Evolutionary conservation across 2,113 vertebrate species (phyloP).

Genomic region (Dicrurus megarhynchus): DNA sequence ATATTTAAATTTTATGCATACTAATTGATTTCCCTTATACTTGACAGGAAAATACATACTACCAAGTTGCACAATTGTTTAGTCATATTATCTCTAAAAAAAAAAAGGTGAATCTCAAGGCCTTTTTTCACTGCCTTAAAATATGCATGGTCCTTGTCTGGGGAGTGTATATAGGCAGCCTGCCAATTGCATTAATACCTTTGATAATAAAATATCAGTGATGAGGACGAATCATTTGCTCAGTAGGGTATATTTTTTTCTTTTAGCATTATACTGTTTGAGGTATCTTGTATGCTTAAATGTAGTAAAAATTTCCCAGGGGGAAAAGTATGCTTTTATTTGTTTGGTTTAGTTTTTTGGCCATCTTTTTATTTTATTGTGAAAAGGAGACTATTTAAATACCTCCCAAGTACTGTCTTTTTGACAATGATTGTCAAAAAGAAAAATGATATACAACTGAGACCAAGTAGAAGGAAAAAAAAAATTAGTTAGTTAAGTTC

Average conservation of each 20-base stretch:
- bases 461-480: neutral
- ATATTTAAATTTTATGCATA: neutral
- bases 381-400: neutral
- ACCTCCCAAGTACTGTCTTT: neutral
- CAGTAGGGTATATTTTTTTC: neutral
- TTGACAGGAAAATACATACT: neutral
- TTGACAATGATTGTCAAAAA: neutral
- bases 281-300: neutral
- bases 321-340: neutral
- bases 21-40: neutral
- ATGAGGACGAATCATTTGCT: neutral
- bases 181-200: neutral
- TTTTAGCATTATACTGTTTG: neutral
- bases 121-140: neutral
- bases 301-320: neutral
- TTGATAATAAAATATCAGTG: neutral
- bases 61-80: neutral
- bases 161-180: neutral
- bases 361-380: neutral
- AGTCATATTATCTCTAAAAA: neutral
- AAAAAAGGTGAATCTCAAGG: neutral
- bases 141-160: neutral
- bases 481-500: neutral
- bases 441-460: neutral
- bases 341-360: neutral